Conservation (phyloP, 2,888 invertebrate species). For the Azorinus chamasolen region DNA sequence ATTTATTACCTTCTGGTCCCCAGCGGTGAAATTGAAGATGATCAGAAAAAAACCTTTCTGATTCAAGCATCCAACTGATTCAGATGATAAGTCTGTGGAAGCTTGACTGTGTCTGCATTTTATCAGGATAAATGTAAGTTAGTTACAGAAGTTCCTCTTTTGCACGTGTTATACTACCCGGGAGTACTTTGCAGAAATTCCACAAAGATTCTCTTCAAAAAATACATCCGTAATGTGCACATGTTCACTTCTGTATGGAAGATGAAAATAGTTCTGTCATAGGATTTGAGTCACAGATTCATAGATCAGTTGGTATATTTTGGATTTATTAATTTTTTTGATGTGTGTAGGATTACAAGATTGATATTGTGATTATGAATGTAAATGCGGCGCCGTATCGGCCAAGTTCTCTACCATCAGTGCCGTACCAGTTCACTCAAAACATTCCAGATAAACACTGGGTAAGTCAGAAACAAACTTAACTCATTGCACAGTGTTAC, state of each 20-base stretch:
- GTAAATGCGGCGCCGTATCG: slow-evolving; percentile 9
- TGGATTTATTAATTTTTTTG: too few species aligned
- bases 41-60: too few species aligned
- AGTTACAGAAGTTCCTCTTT: slow-evolving; percentile 1
- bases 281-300: too few species aligned
- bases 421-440: slow-evolving; percentile 8
- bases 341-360: too few species aligned
- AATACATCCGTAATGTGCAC: too few species aligned
- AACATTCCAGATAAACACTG: slow-evolving; percentile 21
- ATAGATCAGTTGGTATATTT: too few species aligned
- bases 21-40: too few species aligned
- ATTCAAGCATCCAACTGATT: slow-evolving; percentile 7
- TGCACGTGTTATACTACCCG: neutral
- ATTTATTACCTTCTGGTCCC: too few species aligned
- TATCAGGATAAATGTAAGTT: slow-evolving; percentile 13
- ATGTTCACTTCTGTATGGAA: too few species aligned
- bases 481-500: too few species aligned
- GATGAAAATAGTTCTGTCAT: too few species aligned
- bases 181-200: slow-evolving; percentile 1
- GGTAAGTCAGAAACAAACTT: neutral
- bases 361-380: slow-evolving; percentile 12
- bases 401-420: slow-evolving; percentile 8
- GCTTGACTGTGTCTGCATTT: slow-evolving; percentile 2
- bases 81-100: slow-evolving; percentile 2
- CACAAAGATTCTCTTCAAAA: too few species aligned